phyloP scores from a whole-genome alignment of 1,140 invertebrate genomes.

The Platyura marginata region DNA sequence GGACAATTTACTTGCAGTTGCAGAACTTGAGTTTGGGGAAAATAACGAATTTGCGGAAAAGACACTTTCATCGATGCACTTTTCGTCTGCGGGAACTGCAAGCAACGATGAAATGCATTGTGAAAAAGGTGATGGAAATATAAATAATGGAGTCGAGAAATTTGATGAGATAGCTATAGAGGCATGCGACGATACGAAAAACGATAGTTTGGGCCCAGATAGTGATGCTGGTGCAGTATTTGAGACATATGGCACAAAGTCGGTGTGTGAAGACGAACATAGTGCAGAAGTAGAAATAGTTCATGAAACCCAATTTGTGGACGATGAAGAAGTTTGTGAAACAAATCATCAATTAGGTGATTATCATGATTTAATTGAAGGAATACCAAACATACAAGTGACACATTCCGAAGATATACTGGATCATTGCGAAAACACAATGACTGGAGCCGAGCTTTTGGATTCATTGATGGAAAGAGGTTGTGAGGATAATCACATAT shows the following conservation, averaged over 20 bases:
- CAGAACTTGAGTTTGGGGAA: conserved; percentile 32
- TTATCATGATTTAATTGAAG: conserved; percentile 1
- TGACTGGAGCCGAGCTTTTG: conserved; percentile 26
- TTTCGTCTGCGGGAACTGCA: not conserved
- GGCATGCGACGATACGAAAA: not conserved
- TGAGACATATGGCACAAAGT: not conserved
- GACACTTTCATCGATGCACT: conserved; percentile 1
- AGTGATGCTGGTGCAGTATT: not conserved
- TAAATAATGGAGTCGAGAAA: not conserved
- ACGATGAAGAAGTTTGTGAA: not conserved
- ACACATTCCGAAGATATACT: conserved; percentile 22
- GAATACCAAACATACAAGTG: not conserved
- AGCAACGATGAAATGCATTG: not conserved
- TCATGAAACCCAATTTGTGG: not conserved
- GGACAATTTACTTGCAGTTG: conserved; percentile 35
- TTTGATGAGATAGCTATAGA: not conserved
- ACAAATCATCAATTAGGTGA: not conserved
- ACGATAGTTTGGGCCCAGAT: not conserved
- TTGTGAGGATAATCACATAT: conserved; percentile 32
- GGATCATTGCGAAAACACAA: conserved; percentile 30
- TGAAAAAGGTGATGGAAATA: not conserved
- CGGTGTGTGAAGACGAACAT: not conserved
- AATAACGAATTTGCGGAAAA: conserved; percentile 17
- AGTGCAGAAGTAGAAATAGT: not conserved
- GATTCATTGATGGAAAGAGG: conserved; percentile 36